These are phyloP conservation scores for Phania funesta DNA, from an alignment of 2,888 invertebrate species.

Conservation along the genomic window DNA sequence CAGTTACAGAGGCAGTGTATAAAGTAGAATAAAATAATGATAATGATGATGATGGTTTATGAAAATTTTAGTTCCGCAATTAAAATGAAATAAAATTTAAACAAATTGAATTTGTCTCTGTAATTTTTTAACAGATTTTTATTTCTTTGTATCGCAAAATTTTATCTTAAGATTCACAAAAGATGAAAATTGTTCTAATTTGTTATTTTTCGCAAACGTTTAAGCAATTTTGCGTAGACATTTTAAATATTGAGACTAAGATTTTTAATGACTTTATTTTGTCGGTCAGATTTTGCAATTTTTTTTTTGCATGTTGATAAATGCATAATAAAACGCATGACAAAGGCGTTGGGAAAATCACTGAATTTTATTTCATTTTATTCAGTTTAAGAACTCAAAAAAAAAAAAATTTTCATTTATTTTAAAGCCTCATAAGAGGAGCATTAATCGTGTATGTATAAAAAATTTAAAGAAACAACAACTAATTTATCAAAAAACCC, in stretches of 20 bases:
- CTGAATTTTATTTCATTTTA: neutral
- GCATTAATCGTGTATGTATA: too few relatives aligned
- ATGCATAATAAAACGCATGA: constrained; percentile 35
- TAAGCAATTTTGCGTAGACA: constrained; percentile 7
- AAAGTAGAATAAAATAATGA: neutral
- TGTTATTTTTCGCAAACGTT: neutral
- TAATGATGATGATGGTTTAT: constrained; percentile 19
- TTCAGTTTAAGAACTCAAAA: neutral
- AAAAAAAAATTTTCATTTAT: neutral
- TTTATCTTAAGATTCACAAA: neutral
- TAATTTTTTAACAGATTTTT: neutral
- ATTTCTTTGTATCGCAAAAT: neutral
- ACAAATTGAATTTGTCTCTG: constrained; percentile 42
- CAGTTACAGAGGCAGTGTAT: neutral
- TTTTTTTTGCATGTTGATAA: constrained; percentile 19
- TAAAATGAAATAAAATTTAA: constrained; percentile 44
- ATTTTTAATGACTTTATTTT: constrained; percentile 29
- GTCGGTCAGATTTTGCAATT: neutral
- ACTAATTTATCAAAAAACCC: too few relatives aligned
- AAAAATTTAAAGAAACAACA: too few relatives aligned
- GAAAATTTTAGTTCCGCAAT: constrained; percentile 27
- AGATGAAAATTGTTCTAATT: neutral
- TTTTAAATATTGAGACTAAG: constrained; percentile 5
- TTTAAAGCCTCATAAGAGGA: too few relatives aligned
- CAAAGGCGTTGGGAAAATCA: constrained; percentile 1